A percentile compares a stretch with the other conserved stretches of the same genome.
Conservation (phyloP, 2,797 vertebrate genomes). For the Limosa lapponica region DNA sequence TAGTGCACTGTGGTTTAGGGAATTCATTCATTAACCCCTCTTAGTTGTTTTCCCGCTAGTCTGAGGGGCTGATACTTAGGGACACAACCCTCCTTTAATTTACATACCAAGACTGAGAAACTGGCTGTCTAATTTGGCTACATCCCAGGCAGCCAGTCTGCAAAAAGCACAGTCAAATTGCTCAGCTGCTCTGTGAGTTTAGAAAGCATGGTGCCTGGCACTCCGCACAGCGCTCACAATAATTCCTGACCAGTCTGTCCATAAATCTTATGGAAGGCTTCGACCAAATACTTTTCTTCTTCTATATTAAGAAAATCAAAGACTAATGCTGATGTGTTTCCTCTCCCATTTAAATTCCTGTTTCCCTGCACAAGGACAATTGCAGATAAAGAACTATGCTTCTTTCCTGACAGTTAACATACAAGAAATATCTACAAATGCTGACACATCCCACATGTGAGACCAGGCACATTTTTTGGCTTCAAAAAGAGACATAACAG, state of each 20-base stretch:
- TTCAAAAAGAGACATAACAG: background rate
- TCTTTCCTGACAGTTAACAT: background rate
- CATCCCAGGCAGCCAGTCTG: conserved; percentile 20
- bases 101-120: conserved; percentile 8
- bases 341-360: background rate
- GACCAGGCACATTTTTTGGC: background rate
- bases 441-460: background rate
- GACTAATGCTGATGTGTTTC: background rate
- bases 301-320: background rate
- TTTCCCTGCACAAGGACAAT: background rate
- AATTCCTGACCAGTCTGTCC: background rate
- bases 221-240: background rate
- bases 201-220: background rate
- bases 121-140: conserved; percentile 52
- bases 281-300: background rate
- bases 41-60: background rate
- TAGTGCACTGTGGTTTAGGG: background rate
- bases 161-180: conserved; percentile 34
- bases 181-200: conserved; percentile 23
- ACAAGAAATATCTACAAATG: background rate
- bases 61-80: background rate
- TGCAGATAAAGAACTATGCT: background rate
- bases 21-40: background rate
- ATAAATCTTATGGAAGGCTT: background rate
- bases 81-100: conserved; percentile 33